Evolutionary conservation across 2,113 vertebrate species (phyloP).

Genomic region (Podilymbus podiceps): DNA sequence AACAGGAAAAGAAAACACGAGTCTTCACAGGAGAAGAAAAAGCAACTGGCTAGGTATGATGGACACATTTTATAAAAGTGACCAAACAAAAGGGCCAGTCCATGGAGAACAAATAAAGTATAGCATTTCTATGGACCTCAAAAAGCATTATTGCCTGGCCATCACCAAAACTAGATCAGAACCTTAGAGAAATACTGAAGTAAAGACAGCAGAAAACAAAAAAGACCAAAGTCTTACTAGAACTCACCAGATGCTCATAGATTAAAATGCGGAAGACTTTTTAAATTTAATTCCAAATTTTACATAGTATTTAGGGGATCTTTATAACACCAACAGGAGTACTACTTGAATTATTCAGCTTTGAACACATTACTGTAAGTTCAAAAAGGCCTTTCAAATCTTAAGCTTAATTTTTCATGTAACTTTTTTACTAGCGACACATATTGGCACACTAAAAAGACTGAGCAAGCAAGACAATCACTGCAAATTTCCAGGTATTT

Average conservation of each 20-base stretch:
- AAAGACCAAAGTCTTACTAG: background rate
- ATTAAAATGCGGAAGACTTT: background rate
- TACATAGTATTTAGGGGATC: background rate
- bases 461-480: background rate
- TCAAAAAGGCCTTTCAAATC: background rate
- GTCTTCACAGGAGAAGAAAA: background rate
- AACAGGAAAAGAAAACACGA: background rate
- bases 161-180: background rate
- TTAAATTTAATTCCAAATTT: background rate
- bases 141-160: background rate
- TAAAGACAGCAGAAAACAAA: background rate
- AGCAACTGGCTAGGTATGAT: background rate
- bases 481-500: background rate
- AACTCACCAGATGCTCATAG: background rate
- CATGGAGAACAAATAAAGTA: background rate
- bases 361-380: background rate
- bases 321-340: background rate
- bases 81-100: background rate
- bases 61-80: background rate
- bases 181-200: background rate
- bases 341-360: background rate
- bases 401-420: background rate
- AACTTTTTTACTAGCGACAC: background rate
- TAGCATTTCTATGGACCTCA: background rate
- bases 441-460: background rate